Evolutionary conservation across 2,113 vertebrate genomes (phyloP), one percentile per base, ranked within the genome.

Genomic region (Ondatra zibethicus): DNA sequence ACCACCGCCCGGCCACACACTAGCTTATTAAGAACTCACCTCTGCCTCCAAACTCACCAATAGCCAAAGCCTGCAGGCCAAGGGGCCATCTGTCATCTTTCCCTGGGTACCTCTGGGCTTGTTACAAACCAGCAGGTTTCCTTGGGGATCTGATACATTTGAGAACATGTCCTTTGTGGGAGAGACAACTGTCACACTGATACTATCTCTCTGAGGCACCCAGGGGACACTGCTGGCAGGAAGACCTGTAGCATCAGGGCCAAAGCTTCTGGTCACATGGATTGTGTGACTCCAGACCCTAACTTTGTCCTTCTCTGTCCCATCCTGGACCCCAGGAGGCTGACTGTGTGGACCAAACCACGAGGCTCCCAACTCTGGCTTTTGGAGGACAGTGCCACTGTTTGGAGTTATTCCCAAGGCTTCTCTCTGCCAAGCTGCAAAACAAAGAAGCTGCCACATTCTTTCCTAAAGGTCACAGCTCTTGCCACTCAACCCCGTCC

Each of bases 131-230:
- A 0, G 33, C 23, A 5, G 58, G 21, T 19, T 65, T 85, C 96
- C 58, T 42, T 39, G 10, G 63, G 31, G 42, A 68, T 7, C 12
- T 65, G 0, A 0, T 2, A 13, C 50, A 2, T 25, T 19, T 7
- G 72, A 58, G 76, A 17, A 21, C 39, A 5, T 2, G 21, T 65
- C 86, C 45, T 65, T 89, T 80, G 55, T 70, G 45, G 42, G 27
- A 4, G 33, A 42, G 16, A 85, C 52, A 1, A 36, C 68, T 65
- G 91, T 1, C 1, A 29, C 9, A 19, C 58, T 1, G 17, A 50
- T 39, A 10, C 76, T n/a, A 14, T 63, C 27, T 9, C 36, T 73
- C 45, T 17, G 25, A 27, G n/a, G 50, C 0, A 17, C 45, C 21
- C 10, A 10, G 7, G 47, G 89, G 27, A 47, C 55, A 55, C n/a